Evolutionary conservation across 2,113 vertebrate species (phyloP).

Genomic region (Carassius gibelio): DNA sequence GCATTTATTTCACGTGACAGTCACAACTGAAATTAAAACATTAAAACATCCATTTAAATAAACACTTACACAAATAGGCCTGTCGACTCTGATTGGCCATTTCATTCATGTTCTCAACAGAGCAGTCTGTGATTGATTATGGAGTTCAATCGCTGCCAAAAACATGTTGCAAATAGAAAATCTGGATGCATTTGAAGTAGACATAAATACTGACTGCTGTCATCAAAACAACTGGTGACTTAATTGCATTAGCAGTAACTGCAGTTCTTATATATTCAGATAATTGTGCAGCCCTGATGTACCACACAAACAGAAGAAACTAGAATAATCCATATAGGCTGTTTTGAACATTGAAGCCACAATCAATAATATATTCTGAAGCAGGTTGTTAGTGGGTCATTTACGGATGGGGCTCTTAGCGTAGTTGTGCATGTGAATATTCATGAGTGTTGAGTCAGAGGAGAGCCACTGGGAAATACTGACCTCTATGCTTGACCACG

Average conservation of each 20-base stretch:
- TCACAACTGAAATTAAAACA: neutral
- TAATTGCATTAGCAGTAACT: neutral
- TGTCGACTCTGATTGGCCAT: neutral
- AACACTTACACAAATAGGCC: neutral
- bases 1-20: neutral
- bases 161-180: neutral
- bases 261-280: neutral
- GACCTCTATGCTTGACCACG: slow-evolving; percentile 42
- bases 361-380: slow-evolving; percentile 19
- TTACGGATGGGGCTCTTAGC: slow-evolving; percentile 32
- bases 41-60: neutral
- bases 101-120: neutral
- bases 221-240: neutral
- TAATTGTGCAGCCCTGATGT: neutral
- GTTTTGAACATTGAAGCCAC: neutral
- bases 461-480: slow-evolving; percentile 41
- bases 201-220: neutral
- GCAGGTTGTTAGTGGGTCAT: slow-evolving; percentile 39
- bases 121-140: neutral
- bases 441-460: slow-evolving; percentile 49
- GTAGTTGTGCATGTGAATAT: slow-evolving; percentile 47
- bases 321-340: neutral
- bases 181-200: neutral
- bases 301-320: neutral
- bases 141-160: neutral